phyloP scores from a whole-genome alignment of 2,113 vertebrate genomes.

The Oxyura jamaicensis region DNA sequence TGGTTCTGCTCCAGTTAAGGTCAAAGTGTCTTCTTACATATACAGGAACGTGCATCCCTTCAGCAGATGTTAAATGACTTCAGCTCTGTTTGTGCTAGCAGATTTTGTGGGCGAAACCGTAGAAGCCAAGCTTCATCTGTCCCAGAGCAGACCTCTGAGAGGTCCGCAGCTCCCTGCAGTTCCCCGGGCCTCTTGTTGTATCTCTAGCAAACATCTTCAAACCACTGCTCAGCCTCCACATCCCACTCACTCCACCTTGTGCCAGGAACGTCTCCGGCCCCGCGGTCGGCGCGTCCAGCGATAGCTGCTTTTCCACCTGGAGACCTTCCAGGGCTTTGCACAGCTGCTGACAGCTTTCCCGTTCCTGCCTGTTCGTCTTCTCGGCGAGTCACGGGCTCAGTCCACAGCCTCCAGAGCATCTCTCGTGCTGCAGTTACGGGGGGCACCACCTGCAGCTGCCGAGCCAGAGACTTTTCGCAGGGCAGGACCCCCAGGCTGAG shows the following conservation, averaged over 20 bases:
- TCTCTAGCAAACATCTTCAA: not conserved
- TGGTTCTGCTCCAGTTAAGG: not conserved
- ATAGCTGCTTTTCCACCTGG: not conserved
- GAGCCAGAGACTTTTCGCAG: not conserved
- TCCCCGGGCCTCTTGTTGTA: not conserved
- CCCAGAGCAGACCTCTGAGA: not conserved
- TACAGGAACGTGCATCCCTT: not conserved
- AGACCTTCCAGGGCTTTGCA: not conserved
- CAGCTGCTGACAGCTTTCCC: not conserved
- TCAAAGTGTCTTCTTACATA: not conserved
- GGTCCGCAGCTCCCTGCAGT: not conserved
- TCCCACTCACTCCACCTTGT: not conserved
- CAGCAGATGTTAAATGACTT: not conserved
- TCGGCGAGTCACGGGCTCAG: not conserved
- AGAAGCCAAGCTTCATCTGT: not conserved
- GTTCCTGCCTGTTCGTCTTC: not conserved
- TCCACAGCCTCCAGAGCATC: not conserved
- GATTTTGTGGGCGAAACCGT: not conserved
- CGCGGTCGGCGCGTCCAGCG: not conserved
- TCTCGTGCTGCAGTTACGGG: not conserved
- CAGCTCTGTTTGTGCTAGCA: conserved; percentile 10
- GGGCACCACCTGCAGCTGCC: not conserved
- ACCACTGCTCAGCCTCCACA: not conserved
- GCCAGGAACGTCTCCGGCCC: not conserved
- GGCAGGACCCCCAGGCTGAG: not conserved